Conservation (phyloP, 2,113 vertebrate genomes). For the Siniperca knerii region DNA sequence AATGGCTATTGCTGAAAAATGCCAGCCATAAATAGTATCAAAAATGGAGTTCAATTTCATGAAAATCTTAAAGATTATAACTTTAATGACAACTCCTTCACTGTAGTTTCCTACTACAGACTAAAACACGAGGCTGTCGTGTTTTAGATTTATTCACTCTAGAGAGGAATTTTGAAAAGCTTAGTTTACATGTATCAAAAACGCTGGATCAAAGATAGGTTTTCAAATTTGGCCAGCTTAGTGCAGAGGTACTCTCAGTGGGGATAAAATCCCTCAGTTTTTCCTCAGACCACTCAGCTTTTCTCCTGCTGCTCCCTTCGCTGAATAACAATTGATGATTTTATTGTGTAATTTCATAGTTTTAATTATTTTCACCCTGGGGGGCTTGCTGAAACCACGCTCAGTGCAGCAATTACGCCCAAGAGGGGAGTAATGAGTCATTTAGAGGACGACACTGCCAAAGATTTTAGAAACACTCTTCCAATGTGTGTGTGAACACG, state of each 20-base stretch:
- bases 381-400: constrained; percentile 28
- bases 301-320: constrained; percentile 11
- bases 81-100: neutral
- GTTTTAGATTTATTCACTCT: neutral
- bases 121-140: neutral
- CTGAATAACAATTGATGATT: constrained; percentile 54
- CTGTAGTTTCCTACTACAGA: neutral
- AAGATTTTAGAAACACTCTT: constrained; percentile 49
- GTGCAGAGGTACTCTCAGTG: constrained; percentile 12
- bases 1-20: neutral
- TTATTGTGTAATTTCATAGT: constrained; percentile 58
- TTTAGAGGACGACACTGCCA: constrained; percentile 62
- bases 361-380: constrained; percentile 62
- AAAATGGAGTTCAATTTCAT: neutral
- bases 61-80: neutral
- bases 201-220: neutral
- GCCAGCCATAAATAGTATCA: neutral
- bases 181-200: neutral
- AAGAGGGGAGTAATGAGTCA: constrained; percentile 57
- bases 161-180: neutral
- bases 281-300: constrained; percentile 7
- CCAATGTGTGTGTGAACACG: neutral
- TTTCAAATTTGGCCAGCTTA: constrained; percentile 24
- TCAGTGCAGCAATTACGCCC: constrained; percentile 48
- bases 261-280: neutral